Evolutionary conservation across 1,140 invertebrate species (phyloP).

Genomic region (Diorhabda carinulata): DNA sequence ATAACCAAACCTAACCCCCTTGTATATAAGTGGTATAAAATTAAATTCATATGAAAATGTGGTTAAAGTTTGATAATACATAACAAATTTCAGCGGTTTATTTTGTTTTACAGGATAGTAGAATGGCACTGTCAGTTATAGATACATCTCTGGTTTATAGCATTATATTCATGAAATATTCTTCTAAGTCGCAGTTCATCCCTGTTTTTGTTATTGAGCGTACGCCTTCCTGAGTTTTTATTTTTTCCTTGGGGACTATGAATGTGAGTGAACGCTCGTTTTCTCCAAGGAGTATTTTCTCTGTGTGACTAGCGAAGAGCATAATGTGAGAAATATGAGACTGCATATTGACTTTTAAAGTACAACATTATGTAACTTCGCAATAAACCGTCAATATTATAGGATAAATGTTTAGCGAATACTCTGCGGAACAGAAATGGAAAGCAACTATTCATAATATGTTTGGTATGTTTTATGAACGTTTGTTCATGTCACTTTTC

Average conservation of each 20-base stretch:
- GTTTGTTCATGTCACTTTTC: too few species aligned
- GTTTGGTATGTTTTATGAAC: background rate
- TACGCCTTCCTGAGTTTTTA: background rate
- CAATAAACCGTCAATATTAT: constrained; percentile 2
- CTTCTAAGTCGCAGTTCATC: background rate
- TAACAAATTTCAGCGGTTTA: too few species aligned
- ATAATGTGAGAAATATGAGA: constrained; percentile 2
- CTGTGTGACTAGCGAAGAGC: background rate
- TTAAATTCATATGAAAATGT: too few species aligned
- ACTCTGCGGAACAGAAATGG: background rate
- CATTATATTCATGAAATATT: background rate
- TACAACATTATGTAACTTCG: background rate
- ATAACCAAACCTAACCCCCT: too few species aligned
- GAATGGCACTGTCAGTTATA: too few species aligned
- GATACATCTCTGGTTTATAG: background rate
- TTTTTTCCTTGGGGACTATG: background rate
- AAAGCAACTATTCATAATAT: background rate
- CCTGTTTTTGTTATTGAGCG: background rate
- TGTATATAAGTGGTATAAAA: too few species aligned
- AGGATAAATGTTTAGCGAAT: constrained; percentile 1
- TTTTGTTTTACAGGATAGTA: too few species aligned
- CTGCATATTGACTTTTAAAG: background rate
- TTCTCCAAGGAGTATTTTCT: background rate
- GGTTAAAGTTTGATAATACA: too few species aligned
- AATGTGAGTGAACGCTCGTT: constrained; percentile 1